A percentile compares a stretch with the other conserved stretches of the same genome.
Evolutionary conservation across 2,888 invertebrate species (phyloP).

Genomic region (Amblyteles armatorius): DNA sequence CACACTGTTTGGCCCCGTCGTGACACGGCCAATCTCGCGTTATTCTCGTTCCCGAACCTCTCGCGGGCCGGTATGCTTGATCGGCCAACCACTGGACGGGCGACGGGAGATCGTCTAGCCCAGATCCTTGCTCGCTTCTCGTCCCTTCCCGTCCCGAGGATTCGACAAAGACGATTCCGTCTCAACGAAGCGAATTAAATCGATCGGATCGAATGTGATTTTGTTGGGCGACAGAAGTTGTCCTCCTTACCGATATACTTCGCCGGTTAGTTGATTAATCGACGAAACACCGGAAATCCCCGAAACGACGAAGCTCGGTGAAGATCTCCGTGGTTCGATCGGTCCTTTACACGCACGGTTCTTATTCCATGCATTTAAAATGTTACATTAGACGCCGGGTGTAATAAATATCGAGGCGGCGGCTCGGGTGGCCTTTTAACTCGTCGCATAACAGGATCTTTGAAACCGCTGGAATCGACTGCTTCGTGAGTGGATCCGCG

Average conservation of each 20-base stretch:
- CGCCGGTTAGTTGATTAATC: conserved; percentile 49
- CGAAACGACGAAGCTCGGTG: conserved; percentile 13
- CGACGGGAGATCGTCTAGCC: not conserved
- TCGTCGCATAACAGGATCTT: conserved; percentile 71
- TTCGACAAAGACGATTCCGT: conserved; percentile 57
- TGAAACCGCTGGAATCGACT: conserved; percentile 41
- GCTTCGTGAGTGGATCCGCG: conserved; percentile 30
- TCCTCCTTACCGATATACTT: conserved; percentile 10
- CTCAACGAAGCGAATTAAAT: conserved; percentile 54
- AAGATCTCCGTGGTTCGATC: conserved; percentile 6
- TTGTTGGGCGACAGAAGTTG: not conserved
- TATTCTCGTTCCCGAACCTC: conserved; percentile 3
- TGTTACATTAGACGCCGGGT: conserved; percentile 82
- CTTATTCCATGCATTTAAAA: conserved; percentile 82
- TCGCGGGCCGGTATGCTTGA: not conserved
- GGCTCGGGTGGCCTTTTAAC: conserved; percentile 71
- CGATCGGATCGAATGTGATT: conserved; percentile 52
- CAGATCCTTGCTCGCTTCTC: not conserved
- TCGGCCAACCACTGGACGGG: not conserved
- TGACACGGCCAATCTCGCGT: not conserved
- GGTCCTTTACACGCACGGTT: conserved; percentile 57
- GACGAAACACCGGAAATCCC: conserved; percentile 43
- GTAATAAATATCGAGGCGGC: conserved; percentile 80
- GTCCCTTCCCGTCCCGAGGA: conserved; percentile 10
- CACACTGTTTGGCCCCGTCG: conserved; percentile 19